Conservation (phyloP, 1,140 invertebrate species). For the Archivesica marissinica region DNA sequence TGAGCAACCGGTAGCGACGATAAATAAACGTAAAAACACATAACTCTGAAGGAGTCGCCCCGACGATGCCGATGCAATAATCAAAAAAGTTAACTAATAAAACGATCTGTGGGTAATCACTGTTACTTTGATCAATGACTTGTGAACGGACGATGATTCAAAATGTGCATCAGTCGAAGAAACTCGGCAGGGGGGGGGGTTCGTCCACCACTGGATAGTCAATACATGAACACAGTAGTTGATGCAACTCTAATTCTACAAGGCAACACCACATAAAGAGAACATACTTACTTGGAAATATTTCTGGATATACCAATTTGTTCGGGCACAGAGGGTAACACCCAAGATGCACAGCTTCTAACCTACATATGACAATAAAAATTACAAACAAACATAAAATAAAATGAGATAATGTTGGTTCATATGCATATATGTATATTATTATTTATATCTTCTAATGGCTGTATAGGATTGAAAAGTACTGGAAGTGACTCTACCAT, state of each 20-base stretch:
- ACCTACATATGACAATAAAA: conserved; percentile 84
- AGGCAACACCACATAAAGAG: not conserved
- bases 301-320: conserved; percentile 90
- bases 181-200: not conserved
- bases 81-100: no score
- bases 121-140: no score
- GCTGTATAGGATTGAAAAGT: not conserved
- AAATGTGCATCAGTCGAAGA: not conserved
- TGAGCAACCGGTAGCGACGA: no score
- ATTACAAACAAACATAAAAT: conserved; percentile 55
- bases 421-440: not conserved
- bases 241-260: not conserved
- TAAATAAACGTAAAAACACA: no score
- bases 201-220: no score
- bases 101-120: no score
- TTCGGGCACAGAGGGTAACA: conserved; percentile 90
- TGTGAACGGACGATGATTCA: no score
- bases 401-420: conserved; percentile 33
- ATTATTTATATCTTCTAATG: not conserved
- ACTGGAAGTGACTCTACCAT: no score
- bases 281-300: conserved; percentile 86
- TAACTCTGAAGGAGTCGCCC: no score
- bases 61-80: no score
- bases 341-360: conserved; percentile 88
- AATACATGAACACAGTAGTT: not conserved